A percentile compares a stretch with the other conserved stretches of the same genome.
These are phyloP conservation scores for Chelonus insularis DNA, from an alignment of 1,140 invertebrate genomes.

Conservation along the genomic window DNA sequence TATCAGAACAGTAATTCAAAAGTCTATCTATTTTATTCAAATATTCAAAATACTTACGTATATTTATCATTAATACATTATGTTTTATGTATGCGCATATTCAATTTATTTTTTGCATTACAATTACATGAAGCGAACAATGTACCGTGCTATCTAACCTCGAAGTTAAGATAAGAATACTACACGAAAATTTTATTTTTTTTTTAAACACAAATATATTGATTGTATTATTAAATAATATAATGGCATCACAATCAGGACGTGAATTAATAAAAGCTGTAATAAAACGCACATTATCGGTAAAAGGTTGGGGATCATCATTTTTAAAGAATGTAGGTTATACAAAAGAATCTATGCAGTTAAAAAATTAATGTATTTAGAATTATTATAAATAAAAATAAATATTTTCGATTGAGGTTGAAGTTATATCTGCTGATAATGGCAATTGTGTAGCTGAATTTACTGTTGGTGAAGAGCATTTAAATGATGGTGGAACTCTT, in stretches of 20 bases:
- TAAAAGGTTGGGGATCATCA: conserved; percentile 53
- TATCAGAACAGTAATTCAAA: no score
- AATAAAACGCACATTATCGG: conserved; percentile 38
- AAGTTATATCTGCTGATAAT: conserved; percentile 68
- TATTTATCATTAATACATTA: no score
- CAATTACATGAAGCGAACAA: no score
- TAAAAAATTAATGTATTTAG: not conserved
- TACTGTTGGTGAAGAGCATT: conserved; percentile 73
- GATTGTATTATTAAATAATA: not conserved
- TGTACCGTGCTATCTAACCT: no score
- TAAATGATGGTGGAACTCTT: conserved; percentile 74
- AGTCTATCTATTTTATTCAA: no score
- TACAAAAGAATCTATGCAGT: no score
- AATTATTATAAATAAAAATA: conserved; percentile 1
- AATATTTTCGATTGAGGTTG: conserved; percentile 60
- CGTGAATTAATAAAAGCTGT: conserved; percentile 48
- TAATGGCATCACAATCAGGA: conserved; percentile 35
- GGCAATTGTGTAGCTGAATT: conserved; percentile 77
- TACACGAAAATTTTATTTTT: not conserved
- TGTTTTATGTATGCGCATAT: no score
- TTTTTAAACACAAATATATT: not conserved
- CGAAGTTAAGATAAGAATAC: no score
- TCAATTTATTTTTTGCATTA: no score
- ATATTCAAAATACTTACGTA: no score
- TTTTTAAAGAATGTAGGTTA: conserved; percentile 59